A percentile compares a stretch with the other conserved stretches of the same genome.
Evolutionary conservation across 2,113 vertebrate genomes (phyloP).

Genomic region (Malurus melanocephalus): DNA sequence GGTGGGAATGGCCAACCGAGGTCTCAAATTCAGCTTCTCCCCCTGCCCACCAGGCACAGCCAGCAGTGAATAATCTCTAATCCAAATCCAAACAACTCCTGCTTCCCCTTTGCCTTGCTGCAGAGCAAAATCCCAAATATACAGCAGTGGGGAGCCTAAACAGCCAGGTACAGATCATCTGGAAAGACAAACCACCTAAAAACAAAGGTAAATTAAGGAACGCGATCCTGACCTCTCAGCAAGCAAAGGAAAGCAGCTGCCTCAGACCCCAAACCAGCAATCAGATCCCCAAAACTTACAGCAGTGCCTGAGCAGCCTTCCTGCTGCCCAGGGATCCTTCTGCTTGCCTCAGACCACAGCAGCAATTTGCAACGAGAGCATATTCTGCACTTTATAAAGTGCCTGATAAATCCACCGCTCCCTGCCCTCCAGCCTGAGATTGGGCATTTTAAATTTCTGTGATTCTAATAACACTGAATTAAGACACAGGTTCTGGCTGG

Average conservation of each 20-base stretch:
- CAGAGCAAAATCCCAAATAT: background rate
- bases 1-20: background rate
- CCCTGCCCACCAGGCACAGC: background rate
- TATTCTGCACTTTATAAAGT: background rate
- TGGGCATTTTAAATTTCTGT: background rate
- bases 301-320: background rate
- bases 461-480: slow-evolving; percentile 14
- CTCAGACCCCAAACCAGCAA: background rate
- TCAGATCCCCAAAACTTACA: background rate
- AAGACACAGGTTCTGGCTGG: slow-evolving; percentile 46
- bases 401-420: background rate
- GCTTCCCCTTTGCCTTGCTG: background rate
- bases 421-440: background rate
- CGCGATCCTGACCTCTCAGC: background rate
- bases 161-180: background rate
- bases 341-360: background rate
- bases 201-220: background rate
- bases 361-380: background rate
- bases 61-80: background rate
- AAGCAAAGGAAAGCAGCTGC: background rate
- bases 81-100: background rate
- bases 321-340: background rate
- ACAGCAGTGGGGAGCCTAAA: background rate
- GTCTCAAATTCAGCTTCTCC: background rate
- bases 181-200: accelerated